Conservation (phyloP, 2,888 invertebrate species). For the Dorcus parallelipipedus region DNA sequence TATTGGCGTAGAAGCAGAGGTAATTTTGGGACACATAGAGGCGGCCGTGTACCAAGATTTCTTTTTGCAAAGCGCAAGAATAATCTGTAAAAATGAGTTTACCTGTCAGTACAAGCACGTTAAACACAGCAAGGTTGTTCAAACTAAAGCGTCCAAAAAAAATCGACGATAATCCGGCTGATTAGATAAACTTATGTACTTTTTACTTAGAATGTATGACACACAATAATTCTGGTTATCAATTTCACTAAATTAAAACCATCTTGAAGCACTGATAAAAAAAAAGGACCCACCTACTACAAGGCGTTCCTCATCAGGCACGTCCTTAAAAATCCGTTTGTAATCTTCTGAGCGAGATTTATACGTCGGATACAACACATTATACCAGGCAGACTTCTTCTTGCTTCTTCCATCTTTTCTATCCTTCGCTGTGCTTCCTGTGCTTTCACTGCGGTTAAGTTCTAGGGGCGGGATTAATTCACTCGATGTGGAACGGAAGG, state of each 20-base stretch:
- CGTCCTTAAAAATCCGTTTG: constrained; percentile 85
- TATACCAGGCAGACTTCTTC: constrained; percentile 85
- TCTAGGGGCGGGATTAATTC: constrained; percentile 27
- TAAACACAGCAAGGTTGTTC: too few species aligned
- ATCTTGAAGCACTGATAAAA: not conserved
- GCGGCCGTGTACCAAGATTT: constrained; percentile 93
- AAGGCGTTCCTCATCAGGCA: constrained; percentile 86
- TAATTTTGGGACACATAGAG: constrained; percentile 94
- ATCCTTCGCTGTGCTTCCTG: constrained; percentile 36
- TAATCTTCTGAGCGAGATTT: constrained; percentile 92
- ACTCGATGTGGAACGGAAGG: not conserved
- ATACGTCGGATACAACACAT: constrained; percentile 85
- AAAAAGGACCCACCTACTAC: constrained; percentile 71
- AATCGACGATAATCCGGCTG: too few species aligned
- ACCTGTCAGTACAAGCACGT: not conserved
- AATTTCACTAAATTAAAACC: not conserved
- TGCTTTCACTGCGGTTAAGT: constrained; percentile 33
- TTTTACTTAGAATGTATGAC: too few species aligned
- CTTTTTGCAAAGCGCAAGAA: constrained; percentile 94
- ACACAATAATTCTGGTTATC: not conserved
- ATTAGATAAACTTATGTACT: too few species aligned
- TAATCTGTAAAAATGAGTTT: constrained; percentile 68
- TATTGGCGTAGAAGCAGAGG: constrained; percentile 96
- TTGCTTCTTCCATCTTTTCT: constrained; percentile 53
- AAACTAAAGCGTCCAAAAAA: too few species aligned